phyloP scores from a whole-genome alignment of 2,888 invertebrate genomes.

The Syritta pipiens region DNA sequence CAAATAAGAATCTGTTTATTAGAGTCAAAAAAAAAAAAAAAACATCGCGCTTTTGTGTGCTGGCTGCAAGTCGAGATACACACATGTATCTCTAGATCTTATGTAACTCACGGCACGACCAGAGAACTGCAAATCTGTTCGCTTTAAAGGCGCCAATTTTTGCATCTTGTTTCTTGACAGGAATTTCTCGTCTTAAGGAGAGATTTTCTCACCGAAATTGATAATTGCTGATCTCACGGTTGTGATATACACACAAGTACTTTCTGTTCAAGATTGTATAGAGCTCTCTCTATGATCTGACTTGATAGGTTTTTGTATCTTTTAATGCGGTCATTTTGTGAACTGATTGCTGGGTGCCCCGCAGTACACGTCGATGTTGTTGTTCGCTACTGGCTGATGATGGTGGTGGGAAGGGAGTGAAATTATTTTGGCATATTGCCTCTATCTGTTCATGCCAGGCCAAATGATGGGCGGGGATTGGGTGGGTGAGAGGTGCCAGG shows the following conservation, averaged over 20 bases:
- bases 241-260: background rate
- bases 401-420: conserved; percentile 14
- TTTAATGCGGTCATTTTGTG: conserved; percentile 40
- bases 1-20: conserved; percentile 37
- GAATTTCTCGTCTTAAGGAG: background rate
- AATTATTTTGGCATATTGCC: conserved; percentile 60
- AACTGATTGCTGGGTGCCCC: conserved; percentile 8
- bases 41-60: conserved; percentile 15
- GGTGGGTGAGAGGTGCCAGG: background rate
- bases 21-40: conserved; percentile 33
- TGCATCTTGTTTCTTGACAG: background rate
- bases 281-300: background rate
- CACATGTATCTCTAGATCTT: conserved; percentile 19
- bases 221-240: conserved; percentile 33
- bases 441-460: too few species aligned
- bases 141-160: conserved; percentile 51
- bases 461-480: too few species aligned
- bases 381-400: background rate
- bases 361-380: conserved; percentile 7
- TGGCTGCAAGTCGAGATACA: too few species aligned
- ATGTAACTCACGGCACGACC: conserved; percentile 24
- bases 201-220: conserved; percentile 20
- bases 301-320: conserved; percentile 3
- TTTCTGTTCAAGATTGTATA: background rate
- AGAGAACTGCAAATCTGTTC: conserved; percentile 11